These are phyloP conservation scores for Ephialtes manifestator DNA, from an alignment of 2,888 invertebrate genomes.

Conservation along the genomic window DNA sequence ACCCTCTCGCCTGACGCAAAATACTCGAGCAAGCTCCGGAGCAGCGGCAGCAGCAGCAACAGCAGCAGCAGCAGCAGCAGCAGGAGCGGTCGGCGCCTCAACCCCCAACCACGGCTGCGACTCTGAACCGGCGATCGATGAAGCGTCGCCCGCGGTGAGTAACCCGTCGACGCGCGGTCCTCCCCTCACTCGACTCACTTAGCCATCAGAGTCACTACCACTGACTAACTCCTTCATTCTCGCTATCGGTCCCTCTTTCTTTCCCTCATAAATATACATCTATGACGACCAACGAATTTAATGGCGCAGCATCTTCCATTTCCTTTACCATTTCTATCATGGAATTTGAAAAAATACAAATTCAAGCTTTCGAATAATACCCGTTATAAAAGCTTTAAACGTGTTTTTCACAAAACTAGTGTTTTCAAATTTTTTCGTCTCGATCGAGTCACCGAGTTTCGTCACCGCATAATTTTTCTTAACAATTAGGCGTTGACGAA, in stretches of 20 bases:
- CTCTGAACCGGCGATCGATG: conserved; percentile 81
- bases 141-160: conserved; percentile 85
- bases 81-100: conserved; percentile 75
- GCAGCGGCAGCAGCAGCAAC: conserved; percentile 74
- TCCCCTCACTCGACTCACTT: conserved; percentile 50
- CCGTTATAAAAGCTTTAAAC: not conserved
- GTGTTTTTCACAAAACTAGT: too few species aligned
- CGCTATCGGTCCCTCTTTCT: not conserved
- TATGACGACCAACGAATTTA: not conserved
- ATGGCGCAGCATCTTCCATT: conserved; percentile 8
- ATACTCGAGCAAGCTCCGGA: conserved; percentile 73
- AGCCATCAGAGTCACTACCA: conserved; percentile 39
- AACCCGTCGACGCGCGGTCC: conserved; percentile 79
- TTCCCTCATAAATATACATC: conserved; percentile 1
- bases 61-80: too few species aligned
- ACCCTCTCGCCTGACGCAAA: conserved; percentile 70
- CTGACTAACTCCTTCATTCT: not conserved
- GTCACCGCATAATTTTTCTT: too few species aligned
- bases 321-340: not conserved
- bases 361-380: too few species aligned
- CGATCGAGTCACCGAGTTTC: not conserved
- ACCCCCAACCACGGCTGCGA: conserved; percentile 69
- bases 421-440: too few species aligned
- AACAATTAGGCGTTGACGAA: too few species aligned
- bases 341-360: not conserved